Percentiles rank a stretch among this genome's conserved stretches.
Conservation (phyloP, 1,140 invertebrate species). For the Brachionus plicatilis region DNA sequence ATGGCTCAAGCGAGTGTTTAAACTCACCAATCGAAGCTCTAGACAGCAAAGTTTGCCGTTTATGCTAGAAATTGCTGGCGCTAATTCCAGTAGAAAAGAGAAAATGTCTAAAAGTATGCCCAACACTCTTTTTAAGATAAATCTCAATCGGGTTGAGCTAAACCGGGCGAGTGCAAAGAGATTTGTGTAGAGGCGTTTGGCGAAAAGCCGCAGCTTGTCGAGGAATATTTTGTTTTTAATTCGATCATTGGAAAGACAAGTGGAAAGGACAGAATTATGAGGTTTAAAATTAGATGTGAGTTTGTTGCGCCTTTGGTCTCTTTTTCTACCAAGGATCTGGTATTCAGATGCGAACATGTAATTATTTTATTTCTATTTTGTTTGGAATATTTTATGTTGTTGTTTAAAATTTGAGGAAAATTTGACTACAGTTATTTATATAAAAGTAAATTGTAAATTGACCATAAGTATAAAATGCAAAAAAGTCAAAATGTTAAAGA, state of each 20-base stretch:
- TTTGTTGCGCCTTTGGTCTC: constrained; percentile 54
- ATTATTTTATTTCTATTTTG: background rate
- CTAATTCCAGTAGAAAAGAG: background rate
- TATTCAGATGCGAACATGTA: constrained; percentile 37
- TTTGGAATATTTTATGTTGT: too few relatives aligned
- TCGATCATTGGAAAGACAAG: constrained; percentile 55
- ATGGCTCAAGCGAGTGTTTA: constrained; percentile 46
- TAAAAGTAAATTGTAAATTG: too few relatives aligned
- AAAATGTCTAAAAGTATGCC: constrained; percentile 40
- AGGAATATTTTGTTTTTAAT: constrained; percentile 52
- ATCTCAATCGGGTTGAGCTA: constrained; percentile 52
- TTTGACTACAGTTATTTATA: too few relatives aligned
- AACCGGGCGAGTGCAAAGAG: constrained; percentile 50
- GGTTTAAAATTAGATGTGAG: constrained; percentile 50
- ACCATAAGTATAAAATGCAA: too few relatives aligned
- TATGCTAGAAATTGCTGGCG: background rate
- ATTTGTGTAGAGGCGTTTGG: constrained; percentile 51
- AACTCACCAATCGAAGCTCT: constrained; percentile 53
- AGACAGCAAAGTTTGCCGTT: constrained; percentile 43
- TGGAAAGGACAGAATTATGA: constrained; percentile 54
- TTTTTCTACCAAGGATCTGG: constrained; percentile 48
- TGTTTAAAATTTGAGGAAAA: too few relatives aligned
- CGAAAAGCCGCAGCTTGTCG: constrained; percentile 49
- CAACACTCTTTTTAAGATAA: constrained; percentile 50
- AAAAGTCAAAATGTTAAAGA: too few relatives aligned